phyloP scores from a whole-genome alignment of 1,140 invertebrate genomes.

The Brachionus asplanchnoidis region DNA sequence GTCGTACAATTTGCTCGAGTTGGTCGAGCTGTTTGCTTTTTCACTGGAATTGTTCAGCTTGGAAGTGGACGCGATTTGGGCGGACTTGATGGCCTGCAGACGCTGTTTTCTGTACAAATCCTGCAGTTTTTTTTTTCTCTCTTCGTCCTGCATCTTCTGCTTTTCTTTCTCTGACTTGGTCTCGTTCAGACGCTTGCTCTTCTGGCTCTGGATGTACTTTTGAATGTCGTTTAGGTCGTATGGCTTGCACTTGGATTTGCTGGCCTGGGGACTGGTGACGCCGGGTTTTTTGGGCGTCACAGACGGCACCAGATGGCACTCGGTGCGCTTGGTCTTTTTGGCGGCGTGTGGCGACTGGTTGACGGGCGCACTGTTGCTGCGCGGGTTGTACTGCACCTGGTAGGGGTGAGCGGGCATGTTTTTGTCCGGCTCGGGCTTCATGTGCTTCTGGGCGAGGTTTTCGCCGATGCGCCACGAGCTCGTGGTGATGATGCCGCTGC shows the following conservation, averaged over 20 bases:
- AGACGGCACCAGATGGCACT: background rate
- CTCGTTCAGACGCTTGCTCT: background rate
- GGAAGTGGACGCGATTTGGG: background rate
- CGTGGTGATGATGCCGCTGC: background rate
- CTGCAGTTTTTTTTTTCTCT: conserved; percentile 19
- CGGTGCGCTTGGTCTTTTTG: background rate
- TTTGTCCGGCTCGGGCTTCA: background rate
- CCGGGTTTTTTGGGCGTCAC: background rate
- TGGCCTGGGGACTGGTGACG: background rate
- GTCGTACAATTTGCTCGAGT: conserved; percentile 5
- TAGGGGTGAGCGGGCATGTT: background rate
- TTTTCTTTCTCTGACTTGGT: conserved; percentile 13
- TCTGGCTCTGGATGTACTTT: conserved; percentile 35
- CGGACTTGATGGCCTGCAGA: background rate
- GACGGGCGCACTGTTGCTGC: conserved; percentile 1
- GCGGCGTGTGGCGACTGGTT: background rate
- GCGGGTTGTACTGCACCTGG: background rate
- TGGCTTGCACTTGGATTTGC: background rate
- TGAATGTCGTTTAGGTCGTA: conserved; percentile 33
- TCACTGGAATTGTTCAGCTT: conserved; percentile 5
- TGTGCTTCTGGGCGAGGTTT: conserved; percentile 23
- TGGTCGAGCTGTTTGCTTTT: background rate
- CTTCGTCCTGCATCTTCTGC: conserved; percentile 15
- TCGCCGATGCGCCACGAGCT: conserved; percentile 38
- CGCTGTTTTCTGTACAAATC: conserved; percentile 20